Conservation (phyloP, 1,140 invertebrate genomes). For the Pseudomyrmex pallidus region DNA sequence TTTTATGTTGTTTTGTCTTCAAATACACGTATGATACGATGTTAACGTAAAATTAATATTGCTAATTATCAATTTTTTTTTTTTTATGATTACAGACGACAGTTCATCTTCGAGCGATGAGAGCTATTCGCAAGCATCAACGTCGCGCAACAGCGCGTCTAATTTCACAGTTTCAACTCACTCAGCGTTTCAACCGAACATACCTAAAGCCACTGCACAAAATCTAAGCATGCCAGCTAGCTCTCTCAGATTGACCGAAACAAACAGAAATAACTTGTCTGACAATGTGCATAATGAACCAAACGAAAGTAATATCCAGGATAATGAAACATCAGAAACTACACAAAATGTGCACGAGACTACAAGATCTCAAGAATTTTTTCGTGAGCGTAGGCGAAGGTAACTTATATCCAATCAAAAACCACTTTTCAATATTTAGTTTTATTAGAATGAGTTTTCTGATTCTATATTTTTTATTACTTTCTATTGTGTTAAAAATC, state of each 20-base stretch:
- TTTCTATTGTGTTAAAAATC: constrained; percentile 42
- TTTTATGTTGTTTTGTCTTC: not conserved
- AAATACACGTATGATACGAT: not conserved
- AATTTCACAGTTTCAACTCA: constrained; percentile 81
- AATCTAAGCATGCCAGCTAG: constrained; percentile 13
- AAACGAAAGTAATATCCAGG: constrained; percentile 31
- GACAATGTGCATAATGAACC: constrained; percentile 43
- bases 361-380: constrained; percentile 19
- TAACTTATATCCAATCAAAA: not conserved
- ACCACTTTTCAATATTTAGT: not conserved
- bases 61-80: constrained; percentile 1
- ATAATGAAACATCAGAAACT: constrained; percentile 44
- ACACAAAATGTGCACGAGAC: constrained; percentile 26
- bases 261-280: not conserved
- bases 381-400: not conserved
- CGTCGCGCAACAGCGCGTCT: constrained; percentile 60
- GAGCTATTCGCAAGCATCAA: constrained; percentile 51
- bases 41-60: not conserved
- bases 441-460: not conserved
- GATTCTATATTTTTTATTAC: constrained; percentile 5
- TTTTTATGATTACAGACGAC: not conserved
- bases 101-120: constrained; percentile 76
- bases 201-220: constrained; percentile 57
- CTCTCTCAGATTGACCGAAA: constrained; percentile 15
- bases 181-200: constrained; percentile 81